Conservation (phyloP, 2,113 vertebrate genomes). For the Copsychus sechellarum region DNA sequence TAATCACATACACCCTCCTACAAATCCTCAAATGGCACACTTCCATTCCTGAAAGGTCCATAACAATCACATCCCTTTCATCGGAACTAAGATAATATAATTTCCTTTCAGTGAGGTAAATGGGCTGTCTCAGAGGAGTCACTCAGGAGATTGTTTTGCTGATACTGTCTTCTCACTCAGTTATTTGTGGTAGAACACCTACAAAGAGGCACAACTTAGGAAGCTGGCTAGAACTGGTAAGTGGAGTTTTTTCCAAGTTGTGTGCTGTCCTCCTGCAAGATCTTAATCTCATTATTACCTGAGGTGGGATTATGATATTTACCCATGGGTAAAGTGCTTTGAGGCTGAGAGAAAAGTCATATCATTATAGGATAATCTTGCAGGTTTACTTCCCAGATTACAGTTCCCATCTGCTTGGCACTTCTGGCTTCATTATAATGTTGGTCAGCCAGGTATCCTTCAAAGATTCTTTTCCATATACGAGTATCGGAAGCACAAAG, state of each 20-base stretch:
- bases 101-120: not conserved
- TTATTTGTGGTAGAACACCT: not conserved
- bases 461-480: not conserved
- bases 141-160: not conserved
- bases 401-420: not conserved
- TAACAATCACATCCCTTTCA: not conserved
- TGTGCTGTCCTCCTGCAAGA: not conserved
- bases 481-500: not conserved
- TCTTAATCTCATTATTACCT: constrained; percentile 14
- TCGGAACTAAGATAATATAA: not conserved
- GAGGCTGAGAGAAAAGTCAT: not conserved
- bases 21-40: not conserved
- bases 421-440: not conserved
- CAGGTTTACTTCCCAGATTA: not conserved
- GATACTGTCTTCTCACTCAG: not conserved
- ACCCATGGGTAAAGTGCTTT: not conserved
- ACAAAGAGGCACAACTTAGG: not conserved
- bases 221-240: not conserved
- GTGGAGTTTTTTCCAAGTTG: not conserved
- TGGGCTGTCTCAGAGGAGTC: not conserved
- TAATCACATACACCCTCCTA: not conserved
- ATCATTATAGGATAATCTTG: not conserved
- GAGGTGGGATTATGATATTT: not conserved
- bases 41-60: constrained; percentile 47
- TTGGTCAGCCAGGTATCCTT: not conserved